Evolutionary conservation across 1,140 invertebrate genomes (phyloP), one percentile per base, ranked within the genome.

Genomic region (Chrysoperla carnea): DNA sequence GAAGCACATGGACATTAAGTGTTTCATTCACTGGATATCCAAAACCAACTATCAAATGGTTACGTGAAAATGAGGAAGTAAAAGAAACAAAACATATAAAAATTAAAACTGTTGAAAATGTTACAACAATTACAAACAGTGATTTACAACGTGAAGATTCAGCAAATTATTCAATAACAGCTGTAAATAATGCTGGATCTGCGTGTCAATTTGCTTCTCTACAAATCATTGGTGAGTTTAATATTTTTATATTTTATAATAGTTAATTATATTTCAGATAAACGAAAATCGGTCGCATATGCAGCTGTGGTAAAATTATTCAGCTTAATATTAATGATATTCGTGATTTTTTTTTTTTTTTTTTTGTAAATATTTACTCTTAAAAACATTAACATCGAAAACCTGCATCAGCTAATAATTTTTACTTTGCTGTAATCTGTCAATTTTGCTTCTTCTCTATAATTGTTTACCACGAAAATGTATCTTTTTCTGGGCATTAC

Each of bases 211-310:
- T 87, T 51, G 63, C 86, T 46, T 70, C 69, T 31, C 72, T 92
- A 8, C 68, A 75, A 61, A 84, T 92, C n/a, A 78, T 86, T 40
- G 84, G 76, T 81, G 64, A 63, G 67, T 59, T 39, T 35, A 2
- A 29, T n/a, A 40, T 47, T 40, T 47, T 29, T 23, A 23, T 5
- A 5, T 23, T 23, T 23, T 23, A 23, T 23, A 3, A 23, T 23
- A n/a, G n/a, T n/a, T n/a, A 23, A 23, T 23, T 23, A 3, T 23
- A 23, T 23, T 23, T 23, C 17, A 23, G 17, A 23, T 23, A 23
- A 23, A 23, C 17, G 5, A 23, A 23, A 23, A 3, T 23, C 17
- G 17, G 17, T 3, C 17, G 17, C 17, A 23, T n/a, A 5, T 23
- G 17, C 17, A 3, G 17, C 17, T 23, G 2, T 23, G 2, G 17